A percentile compares a stretch with the other conserved stretches of the same genome.
These are phyloP conservation scores for Watsonalla binaria DNA, from an alignment of 2,888 invertebrate species.

Conservation along the genomic window DNA sequence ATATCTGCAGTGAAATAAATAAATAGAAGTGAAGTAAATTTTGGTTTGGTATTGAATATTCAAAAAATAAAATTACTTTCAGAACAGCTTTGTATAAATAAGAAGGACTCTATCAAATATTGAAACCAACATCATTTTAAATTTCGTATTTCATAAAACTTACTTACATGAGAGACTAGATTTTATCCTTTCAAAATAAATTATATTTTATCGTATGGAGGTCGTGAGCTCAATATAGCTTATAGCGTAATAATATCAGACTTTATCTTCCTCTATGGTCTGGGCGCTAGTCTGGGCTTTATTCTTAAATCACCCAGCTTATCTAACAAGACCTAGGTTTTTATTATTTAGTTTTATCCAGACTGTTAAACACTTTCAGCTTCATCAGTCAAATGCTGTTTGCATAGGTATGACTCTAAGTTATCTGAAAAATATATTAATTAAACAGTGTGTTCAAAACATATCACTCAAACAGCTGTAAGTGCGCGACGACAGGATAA, in stretches of 20 bases:
- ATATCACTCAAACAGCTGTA: no score
- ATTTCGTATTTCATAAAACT: no score
- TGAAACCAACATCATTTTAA: no score
- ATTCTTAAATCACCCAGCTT: background rate
- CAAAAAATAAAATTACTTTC: no score
- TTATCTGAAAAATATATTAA: no score
- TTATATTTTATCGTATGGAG: background rate
- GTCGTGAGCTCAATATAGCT: background rate
- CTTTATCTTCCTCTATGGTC: background rate
- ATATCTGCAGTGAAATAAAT: background rate
- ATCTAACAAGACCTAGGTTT: background rate
- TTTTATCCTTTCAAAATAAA: background rate
- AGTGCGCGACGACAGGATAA: no score
- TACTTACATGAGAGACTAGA: background rate
- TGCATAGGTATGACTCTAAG: no score
- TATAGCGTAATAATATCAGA: background rate
- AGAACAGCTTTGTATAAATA: no score
- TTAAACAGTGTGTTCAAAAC: no score
- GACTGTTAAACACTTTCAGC: background rate
- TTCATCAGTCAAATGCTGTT: background rate
- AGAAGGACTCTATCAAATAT: no score
- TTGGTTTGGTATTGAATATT: no score
- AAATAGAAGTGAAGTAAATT: no score
- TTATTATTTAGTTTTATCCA: background rate
- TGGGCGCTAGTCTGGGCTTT: background rate